Conservation (phyloP, 2,113 vertebrate genomes). For the Thamnophis sirtalis region DNA sequence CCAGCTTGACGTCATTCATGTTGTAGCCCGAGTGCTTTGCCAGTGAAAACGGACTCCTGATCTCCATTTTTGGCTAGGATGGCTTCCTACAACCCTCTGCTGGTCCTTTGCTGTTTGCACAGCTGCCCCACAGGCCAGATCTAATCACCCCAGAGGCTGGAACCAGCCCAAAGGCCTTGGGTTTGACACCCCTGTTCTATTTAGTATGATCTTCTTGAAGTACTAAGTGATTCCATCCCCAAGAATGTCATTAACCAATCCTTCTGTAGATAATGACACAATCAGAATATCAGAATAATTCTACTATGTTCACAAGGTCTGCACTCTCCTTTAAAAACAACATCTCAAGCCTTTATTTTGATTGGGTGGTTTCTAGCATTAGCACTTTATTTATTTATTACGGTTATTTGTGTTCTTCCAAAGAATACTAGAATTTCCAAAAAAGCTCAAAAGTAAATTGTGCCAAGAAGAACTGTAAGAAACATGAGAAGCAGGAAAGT, state of each 20-base stretch:
- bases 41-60: no score
- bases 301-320: not conserved
- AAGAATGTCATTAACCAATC: not conserved
- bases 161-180: no score
- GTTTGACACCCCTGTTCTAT: not conserved
- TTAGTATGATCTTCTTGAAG: not conserved
- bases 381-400: not conserved
- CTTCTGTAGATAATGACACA: not conserved
- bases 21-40: no score
- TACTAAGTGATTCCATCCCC: not conserved
- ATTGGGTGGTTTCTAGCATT: not conserved
- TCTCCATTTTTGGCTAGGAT: no score
- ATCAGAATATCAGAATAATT: not conserved
- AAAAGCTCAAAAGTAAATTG: not conserved
- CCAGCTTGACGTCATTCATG: no score
- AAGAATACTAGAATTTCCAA: not conserved
- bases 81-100: no score
- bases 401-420: not conserved
- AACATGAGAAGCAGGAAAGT: not conserved
- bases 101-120: no score
- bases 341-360: not conserved
- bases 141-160: no score
- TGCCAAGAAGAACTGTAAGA: not conserved
- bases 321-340: not conserved
- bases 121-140: no score